phyloP scores from a whole-genome alignment of 2,113 vertebrate species.

The Turnix velox region DNA sequence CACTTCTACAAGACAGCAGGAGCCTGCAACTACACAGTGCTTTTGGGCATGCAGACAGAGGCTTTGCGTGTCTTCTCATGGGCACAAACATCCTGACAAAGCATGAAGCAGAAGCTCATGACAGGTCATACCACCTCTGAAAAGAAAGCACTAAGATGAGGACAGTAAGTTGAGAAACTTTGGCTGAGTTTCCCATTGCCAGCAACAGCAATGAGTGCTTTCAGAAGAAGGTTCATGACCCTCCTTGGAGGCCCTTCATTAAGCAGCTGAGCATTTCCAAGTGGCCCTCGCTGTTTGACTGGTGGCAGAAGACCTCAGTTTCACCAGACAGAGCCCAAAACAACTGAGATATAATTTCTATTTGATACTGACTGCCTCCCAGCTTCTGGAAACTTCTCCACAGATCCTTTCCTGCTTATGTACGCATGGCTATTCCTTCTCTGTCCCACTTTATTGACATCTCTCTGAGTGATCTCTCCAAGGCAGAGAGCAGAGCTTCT shows the following conservation, averaged over 20 bases:
- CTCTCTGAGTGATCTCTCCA: background rate
- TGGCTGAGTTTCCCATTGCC: background rate
- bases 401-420: background rate
- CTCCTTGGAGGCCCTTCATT: background rate
- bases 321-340: accelerated
- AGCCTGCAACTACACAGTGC: background rate
- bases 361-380: background rate
- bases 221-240: background rate
- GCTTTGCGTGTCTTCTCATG: background rate
- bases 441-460: background rate
- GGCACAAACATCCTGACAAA: background rate
- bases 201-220: background rate
- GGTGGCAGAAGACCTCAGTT: background rate
- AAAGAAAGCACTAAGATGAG: background rate
- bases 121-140: background rate
- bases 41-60: background rate
- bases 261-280: background rate
- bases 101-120: background rate
- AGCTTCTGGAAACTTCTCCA: background rate
- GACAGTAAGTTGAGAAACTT: background rate
- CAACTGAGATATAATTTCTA: accelerated
- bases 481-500: background rate
- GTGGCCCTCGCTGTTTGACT: background rate
- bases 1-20: accelerated
- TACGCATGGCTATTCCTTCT: background rate